Evolutionary conservation across 2,888 invertebrate genomes (phyloP).

Genomic region (Isoperla grammatica): DNA sequence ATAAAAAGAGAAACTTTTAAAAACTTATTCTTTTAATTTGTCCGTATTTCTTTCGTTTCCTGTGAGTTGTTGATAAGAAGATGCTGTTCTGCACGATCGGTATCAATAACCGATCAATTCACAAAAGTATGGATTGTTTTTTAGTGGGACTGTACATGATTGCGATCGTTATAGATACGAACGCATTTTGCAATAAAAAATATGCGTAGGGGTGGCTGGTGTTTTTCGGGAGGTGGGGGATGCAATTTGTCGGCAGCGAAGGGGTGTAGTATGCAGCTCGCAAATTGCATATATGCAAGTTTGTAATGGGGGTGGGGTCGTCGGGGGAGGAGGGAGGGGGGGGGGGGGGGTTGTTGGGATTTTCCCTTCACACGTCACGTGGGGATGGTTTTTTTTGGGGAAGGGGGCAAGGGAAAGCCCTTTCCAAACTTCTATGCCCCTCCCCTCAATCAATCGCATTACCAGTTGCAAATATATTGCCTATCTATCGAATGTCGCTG

Average conservation of each 20-base stretch:
- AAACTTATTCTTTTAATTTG: no score
- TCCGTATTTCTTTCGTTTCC: no score
- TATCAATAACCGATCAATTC: neutral
- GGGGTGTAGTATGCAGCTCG: constrained; percentile 9
- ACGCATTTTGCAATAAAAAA: constrained; percentile 12
- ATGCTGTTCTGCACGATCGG: no score
- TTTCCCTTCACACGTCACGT: constrained; percentile 16
- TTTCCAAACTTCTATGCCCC: constrained; percentile 14
- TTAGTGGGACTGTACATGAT: constrained; percentile 12
- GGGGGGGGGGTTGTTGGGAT: constrained; percentile 12
- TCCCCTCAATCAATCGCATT: constrained; percentile 9
- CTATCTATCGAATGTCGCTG: neutral
- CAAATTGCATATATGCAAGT: constrained; percentile 16
- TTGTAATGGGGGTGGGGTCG: constrained; percentile 1
- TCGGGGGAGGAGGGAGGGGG: neutral
- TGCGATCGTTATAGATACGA: constrained; percentile 13
- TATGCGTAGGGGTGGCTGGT: constrained; percentile 9
- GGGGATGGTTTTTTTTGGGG: constrained; percentile 11
- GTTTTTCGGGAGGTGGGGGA: neutral
- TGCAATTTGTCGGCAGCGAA: constrained; percentile 12
- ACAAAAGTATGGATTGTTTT: neutral
- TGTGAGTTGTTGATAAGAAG: no score
- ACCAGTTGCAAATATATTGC: constrained; percentile 12
- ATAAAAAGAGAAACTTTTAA: no score
- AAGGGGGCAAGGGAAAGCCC: constrained; percentile 13